Base-by-base conservation (phyloP, 2,797 vertebrate species). In the Euthynnus affinis region DNA sequence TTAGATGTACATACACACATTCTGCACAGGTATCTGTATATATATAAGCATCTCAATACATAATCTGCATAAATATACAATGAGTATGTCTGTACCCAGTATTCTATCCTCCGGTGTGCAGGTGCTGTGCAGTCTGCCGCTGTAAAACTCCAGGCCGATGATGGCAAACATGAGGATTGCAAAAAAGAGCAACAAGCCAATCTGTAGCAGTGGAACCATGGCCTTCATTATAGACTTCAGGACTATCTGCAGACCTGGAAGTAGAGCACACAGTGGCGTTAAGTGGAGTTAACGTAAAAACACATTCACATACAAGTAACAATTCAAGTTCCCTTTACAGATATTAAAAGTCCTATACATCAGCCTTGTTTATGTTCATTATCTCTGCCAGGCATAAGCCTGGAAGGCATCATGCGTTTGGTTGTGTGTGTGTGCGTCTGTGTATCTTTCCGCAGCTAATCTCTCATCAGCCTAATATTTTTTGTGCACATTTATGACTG, bases 131-230 rank as follows among this genome's bases (percentile, higher is more conserved):
- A 99, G 93, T 89, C 96, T 98, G 52, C 98, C 98, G 0, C 98
- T 98, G 92, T 99, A 99, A 86, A 99, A 99, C 94, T 99, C 98
- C 92, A 99, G 92, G 86, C 98, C 98, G 0, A 99, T 99, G 92
- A 99, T 99, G 53, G 98, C 98, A n/a, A 99, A 99, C 98, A 99
- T 99, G 78, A 99, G 96, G 90, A 99, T 99, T 13, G 98, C 98
- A 29, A 99, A 99, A 89, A 99, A 99, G 74, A 99, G 96, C 77
- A 99, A 95, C 86, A 99, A 94, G 53, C 98, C 98, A 0, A 99
- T 99, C 96, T 99, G 98, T 68, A 99, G 97, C 57, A 99, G 95
- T 42, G 98, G 98, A 66, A 99, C 97, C 98, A 99, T 99, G 75
- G 98, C 98, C 95, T 99, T 99, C 97, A 99, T 99, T 85, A 99